Conservation (phyloP, 2,797 vertebrate species). For the Otus scops region DNA sequence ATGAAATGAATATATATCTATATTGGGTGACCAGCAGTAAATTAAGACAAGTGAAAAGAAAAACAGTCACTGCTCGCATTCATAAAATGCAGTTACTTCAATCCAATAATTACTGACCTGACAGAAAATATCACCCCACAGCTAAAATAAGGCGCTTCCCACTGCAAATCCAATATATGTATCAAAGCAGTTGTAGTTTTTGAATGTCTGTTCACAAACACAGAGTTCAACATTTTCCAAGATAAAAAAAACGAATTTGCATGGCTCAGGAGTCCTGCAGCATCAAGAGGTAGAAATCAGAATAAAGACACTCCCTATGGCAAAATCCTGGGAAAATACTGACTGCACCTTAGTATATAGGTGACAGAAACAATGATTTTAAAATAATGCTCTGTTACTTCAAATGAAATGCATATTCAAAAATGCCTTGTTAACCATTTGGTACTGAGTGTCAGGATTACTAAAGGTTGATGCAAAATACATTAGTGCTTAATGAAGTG, state of each 20-base stretch:
- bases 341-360: neutral
- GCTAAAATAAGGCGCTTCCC: slow-evolving; percentile 41
- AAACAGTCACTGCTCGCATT: slow-evolving; percentile 46
- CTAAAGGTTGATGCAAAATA: slow-evolving; percentile 27
- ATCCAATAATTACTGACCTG: slow-evolving; percentile 60
- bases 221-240: slow-evolving; percentile 8
- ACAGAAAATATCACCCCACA: slow-evolving; percentile 38
- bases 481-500: slow-evolving; percentile 15
- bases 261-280: neutral
- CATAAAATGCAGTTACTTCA: slow-evolving; percentile 66
- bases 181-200: slow-evolving; percentile 4
- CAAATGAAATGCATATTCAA: neutral
- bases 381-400: neutral
- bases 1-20: slow-evolving; percentile 72
- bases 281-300: neutral
- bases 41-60: slow-evolving; percentile 63
- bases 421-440: slow-evolving; percentile 14
- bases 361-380: neutral
- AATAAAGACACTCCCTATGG: neutral
- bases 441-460: neutral
- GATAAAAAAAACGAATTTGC: neutral
- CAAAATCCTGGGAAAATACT: neutral
- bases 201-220: neutral
- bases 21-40: slow-evolving; percentile 67
- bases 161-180: neutral